phyloP scores from a whole-genome alignment of 1,140 invertebrate genomes.

The Anadara kagoshimensis region DNA sequence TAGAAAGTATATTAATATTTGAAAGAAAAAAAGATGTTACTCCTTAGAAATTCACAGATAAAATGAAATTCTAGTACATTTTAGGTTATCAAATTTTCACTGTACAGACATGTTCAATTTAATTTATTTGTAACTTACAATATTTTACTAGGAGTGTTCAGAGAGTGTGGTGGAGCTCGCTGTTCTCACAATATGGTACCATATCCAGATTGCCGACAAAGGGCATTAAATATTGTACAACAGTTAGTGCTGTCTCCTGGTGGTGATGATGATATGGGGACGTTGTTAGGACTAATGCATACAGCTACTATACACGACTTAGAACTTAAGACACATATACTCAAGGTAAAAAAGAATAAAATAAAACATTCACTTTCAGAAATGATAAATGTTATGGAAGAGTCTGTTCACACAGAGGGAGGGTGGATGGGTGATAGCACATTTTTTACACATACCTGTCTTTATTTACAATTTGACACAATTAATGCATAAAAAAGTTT shows the following conservation, averaged over 20 bases:
- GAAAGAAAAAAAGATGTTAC: too few relatives aligned
- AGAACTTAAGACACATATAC: constrained; percentile 90
- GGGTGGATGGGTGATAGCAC: too few relatives aligned
- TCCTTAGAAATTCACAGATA: too few relatives aligned
- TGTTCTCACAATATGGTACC: constrained; percentile 93
- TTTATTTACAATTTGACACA: too few relatives aligned
- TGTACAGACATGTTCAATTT: not conserved
- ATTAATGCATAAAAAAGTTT: too few relatives aligned
- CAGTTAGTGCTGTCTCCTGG: constrained; percentile 92
- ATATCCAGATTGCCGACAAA: constrained; percentile 86
- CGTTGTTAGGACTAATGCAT: constrained; percentile 92
- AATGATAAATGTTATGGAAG: too few relatives aligned
- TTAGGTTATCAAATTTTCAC: not conserved
- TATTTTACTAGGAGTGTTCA: constrained; percentile 81
- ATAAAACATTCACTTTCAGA: too few relatives aligned
- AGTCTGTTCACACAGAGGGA: too few relatives aligned
- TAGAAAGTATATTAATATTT: too few relatives aligned
- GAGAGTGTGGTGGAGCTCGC: constrained; percentile 92
- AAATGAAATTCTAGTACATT: not conserved
- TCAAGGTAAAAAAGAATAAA: constrained; percentile 81
- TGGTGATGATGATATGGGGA: constrained; percentile 96
- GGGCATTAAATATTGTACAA: constrained; percentile 83
- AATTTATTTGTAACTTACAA: not conserved
- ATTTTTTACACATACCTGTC: too few relatives aligned
- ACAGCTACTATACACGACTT: constrained; percentile 86